These are phyloP conservation scores for Thecocarcelia acutangulata DNA, from an alignment of 2,888 invertebrate genomes.

Conservation along the genomic window DNA sequence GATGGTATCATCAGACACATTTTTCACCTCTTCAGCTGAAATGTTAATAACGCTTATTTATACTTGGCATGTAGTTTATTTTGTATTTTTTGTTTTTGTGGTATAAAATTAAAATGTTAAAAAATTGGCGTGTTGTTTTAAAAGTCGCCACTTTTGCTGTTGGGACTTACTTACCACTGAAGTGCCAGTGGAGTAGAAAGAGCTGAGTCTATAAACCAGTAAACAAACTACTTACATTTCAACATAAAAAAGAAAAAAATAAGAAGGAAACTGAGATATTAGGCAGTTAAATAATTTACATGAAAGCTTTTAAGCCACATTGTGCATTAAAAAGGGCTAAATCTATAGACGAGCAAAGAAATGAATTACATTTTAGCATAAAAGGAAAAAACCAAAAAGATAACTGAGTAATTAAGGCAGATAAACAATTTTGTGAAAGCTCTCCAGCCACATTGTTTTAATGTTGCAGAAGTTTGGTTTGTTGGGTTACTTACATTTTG, in stretches of 20 bases:
- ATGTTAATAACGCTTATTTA: constrained; percentile 42
- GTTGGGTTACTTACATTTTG: constrained; percentile 4
- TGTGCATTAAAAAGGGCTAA: too few relatives aligned
- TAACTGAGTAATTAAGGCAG: too few relatives aligned
- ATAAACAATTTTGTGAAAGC: too few relatives aligned
- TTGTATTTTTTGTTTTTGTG: background rate
- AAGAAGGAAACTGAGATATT: too few relatives aligned
- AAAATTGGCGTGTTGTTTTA: constrained; percentile 8
- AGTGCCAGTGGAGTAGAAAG: constrained; percentile 15
- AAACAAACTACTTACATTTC: background rate
- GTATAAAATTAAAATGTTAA: constrained; percentile 13
- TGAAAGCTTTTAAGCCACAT: too few relatives aligned
- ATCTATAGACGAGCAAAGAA: too few relatives aligned
- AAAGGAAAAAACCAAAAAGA: too few relatives aligned
- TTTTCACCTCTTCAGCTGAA: constrained; percentile 21
- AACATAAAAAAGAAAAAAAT: too few relatives aligned
- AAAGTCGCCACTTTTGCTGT: constrained; percentile 2
- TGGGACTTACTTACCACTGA: constrained; percentile 14
- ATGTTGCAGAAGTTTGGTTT: background rate
- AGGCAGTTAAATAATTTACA: too few relatives aligned
- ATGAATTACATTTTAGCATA: too few relatives aligned
- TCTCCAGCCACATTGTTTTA: background rate
- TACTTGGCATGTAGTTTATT: background rate
- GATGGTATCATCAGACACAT: constrained; percentile 17
- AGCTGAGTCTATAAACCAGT: background rate